Evolutionary conservation across 2,113 vertebrate species (phyloP), one percentile per base, ranked within the genome.

Genomic region (Himantopus leucocephalus): DNA sequence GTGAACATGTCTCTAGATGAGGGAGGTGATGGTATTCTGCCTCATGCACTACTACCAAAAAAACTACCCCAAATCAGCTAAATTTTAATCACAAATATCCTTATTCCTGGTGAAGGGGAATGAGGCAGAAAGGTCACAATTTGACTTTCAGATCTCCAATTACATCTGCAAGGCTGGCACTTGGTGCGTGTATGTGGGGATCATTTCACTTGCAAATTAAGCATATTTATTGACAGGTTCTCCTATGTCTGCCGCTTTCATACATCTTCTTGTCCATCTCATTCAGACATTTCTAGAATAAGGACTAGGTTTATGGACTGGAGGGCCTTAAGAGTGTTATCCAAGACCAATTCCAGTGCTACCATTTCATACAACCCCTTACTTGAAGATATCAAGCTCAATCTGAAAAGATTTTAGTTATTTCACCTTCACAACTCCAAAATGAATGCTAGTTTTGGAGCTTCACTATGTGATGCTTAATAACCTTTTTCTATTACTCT

Each of bases 141-240:
- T 94, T 97, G 92, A 92, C 94, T 96, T 97, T 95, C 91, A 97
- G 66, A 95, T 95, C 80, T 90, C 50, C 62, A 76, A 2, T 85
- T 95, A 85, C 74, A 85, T 92, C 67, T 96, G 66, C 79, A 91
- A 95, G 58, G 48, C 84, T 95, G 92, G 62, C 66, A 55, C 77
- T 82, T 89, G 71, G 30, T 93, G 22, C 7, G 3, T 81, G 75
- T 75, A 34, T 71, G 64, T 53, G 34, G 37, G 79, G 70, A 94
- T 87, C 39, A 94, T 97, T 96, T 94, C 48, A 79, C 91, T 95
- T 96, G 96, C 80, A 96, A 96, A 96, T 84, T 10, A 7, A 94
- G 21, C 37, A 13, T 53, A 58, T 90, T 94, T 96, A 83, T 92
- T 94, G 92, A 87, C 0, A 2, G 55, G 16, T 90, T 92, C 62